Percentiles rank a stretch among this genome's conserved stretches.
Conservation (phyloP, 2,797 vertebrate genomes). For the Rhynchotus rufescens region DNA sequence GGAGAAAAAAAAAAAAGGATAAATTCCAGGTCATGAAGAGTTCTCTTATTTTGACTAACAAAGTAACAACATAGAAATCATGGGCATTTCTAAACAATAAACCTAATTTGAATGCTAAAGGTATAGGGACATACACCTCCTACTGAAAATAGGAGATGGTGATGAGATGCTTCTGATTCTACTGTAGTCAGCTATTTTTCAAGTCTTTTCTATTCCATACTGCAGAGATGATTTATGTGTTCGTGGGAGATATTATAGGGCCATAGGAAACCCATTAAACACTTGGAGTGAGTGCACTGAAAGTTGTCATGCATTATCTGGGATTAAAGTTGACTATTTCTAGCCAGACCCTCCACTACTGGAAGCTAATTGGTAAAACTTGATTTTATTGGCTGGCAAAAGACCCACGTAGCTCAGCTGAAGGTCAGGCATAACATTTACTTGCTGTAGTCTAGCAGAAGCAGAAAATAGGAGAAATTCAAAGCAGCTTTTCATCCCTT, state of each 20-base stretch:
- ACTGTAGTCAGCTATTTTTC: background rate
- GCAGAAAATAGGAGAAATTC: background rate
- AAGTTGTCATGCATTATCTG: background rate
- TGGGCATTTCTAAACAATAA: background rate
- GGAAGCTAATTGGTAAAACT: slow-evolving; percentile 33
- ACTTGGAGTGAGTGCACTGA: background rate
- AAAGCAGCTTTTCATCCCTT: background rate
- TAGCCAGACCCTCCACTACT: background rate
- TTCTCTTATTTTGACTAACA: background rate
- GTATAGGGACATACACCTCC: background rate
- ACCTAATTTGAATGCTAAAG: background rate
- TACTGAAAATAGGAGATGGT: background rate
- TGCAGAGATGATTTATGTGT: background rate
- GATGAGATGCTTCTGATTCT: background rate
- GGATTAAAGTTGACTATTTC: slow-evolving; percentile 29
- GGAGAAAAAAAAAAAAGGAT: background rate
- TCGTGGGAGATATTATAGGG: background rate
- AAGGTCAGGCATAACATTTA: background rate
- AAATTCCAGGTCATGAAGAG: background rate
- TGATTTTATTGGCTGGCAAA: slow-evolving; percentile 35
- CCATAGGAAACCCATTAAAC: slow-evolving; percentile 13
- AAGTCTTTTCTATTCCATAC: background rate
- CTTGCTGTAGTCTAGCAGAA: background rate
- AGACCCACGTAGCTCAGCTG: background rate
- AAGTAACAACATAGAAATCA: background rate